phyloP scores from a whole-genome alignment of 2,888 invertebrate genomes.

The Galerucella calmariensis region DNA sequence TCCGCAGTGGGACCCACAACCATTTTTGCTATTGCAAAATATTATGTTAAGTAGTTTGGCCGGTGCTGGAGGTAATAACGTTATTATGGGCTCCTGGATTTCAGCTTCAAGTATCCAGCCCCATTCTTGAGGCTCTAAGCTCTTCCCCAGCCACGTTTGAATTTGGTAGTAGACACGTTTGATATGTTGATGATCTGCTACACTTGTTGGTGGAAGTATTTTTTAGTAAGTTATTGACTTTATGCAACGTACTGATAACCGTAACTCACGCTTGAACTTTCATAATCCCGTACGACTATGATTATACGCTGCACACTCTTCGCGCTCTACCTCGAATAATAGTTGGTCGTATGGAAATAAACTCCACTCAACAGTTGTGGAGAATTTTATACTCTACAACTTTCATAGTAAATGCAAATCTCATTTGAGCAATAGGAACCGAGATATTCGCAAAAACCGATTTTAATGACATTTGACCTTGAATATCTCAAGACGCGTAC shows the following conservation, averaged over 20 bases:
- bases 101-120: conserved; percentile 52
- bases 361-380: conserved; percentile 12
- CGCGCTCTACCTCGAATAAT: conserved; percentile 10
- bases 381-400: conserved; percentile 30
- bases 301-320: background rate
- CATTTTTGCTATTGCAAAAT: conserved; percentile 46
- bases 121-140: conserved; percentile 46
- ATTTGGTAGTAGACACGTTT: conserved; percentile 45
- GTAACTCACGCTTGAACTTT: background rate
- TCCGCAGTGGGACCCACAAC: conserved; percentile 44
- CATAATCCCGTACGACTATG: background rate
- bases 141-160: background rate
- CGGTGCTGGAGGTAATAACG: conserved; percentile 3
- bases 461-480: conserved; percentile 18
- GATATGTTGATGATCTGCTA: conserved; percentile 55
- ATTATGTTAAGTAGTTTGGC: background rate
- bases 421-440: conserved; percentile 22
- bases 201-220: conserved; percentile 54
- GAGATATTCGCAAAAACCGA: no score
- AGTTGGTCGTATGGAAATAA: conserved; percentile 7
- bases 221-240: background rate
- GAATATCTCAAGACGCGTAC: background rate
- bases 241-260: background rate
- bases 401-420: conserved; percentile 24
- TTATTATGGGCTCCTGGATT: conserved; percentile 54